Conservation (phyloP, 1,140 invertebrate species). For the Trichonephila inaurata region DNA sequence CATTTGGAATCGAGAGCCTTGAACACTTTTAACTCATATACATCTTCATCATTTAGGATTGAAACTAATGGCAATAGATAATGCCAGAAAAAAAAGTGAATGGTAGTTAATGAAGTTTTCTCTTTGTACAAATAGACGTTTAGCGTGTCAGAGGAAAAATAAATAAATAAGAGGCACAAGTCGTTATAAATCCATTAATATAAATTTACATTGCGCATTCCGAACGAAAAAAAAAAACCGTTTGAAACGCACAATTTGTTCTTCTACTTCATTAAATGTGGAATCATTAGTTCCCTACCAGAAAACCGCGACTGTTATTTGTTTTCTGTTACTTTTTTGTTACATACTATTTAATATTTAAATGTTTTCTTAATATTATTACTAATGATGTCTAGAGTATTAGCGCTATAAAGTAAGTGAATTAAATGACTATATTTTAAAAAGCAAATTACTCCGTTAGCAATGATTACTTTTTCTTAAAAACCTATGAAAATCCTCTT, state of each 20-base stretch:
- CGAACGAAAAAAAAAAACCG: not conserved
- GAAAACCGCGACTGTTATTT: not conserved
- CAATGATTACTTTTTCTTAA: constrained; percentile 7
- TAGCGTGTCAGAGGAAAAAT: not conserved
- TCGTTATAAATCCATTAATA: constrained; percentile 35
- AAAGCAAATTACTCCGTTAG: not conserved
- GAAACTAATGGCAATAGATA: constrained; percentile 27
- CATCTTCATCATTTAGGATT: constrained; percentile 7
- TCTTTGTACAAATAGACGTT: constrained; percentile 18
- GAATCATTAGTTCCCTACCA: not conserved
- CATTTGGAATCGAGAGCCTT: not conserved
- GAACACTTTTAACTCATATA: constrained; percentile 10
- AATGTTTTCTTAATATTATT: constrained; percentile 29
- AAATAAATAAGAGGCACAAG: not conserved
- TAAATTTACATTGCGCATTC: not conserved
- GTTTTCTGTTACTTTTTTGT: not conserved
- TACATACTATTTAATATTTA: not conserved
- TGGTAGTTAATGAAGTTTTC: constrained; percentile 27
- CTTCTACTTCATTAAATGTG: not conserved
- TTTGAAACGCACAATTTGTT: not conserved
- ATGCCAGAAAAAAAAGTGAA: not conserved
- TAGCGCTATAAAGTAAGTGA: not conserved
- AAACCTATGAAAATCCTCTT: not conserved
- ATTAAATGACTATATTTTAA: constrained; percentile 22
- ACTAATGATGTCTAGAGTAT: not conserved